Percentiles rank a stretch among this genome's conserved stretches.
These are phyloP conservation scores for Cynodonichthys magdalenae DNA, from an alignment of 2,797 vertebrate species.

Conservation along the genomic window DNA sequence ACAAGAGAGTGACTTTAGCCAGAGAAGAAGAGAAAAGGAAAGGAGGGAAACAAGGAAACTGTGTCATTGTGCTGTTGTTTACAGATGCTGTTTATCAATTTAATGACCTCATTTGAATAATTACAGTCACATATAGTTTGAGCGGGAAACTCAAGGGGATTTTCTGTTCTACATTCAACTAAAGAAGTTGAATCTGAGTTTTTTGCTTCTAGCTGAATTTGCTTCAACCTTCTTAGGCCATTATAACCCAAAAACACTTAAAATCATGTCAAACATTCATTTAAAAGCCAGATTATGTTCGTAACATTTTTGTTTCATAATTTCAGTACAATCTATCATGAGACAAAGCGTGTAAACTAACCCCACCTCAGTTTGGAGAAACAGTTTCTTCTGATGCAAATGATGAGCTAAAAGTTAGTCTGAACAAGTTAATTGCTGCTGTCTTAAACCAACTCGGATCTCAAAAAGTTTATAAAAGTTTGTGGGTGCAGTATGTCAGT, in stretches of 20 bases:
- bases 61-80: conserved; percentile 64
- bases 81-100: conserved; percentile 70
- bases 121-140: conserved; percentile 57
- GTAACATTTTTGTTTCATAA: too few species aligned
- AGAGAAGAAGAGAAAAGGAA: conserved; percentile 12
- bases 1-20: conserved; percentile 10
- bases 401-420: too few species aligned
- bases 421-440: too few species aligned
- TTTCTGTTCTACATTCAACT: conserved; percentile 29
- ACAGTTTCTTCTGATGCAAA: too few species aligned
- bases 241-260: not conserved
- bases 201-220: conserved; percentile 9
- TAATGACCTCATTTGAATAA: conserved; percentile 76
- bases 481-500: too few species aligned
- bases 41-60: conserved; percentile 19
- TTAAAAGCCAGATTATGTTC: too few species aligned
- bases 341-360: too few species aligned
- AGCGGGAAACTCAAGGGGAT: conserved; percentile 45
- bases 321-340: too few species aligned
- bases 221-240: not conserved
- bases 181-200: conserved; percentile 20
- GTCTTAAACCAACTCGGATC: too few species aligned
- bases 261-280: not conserved
- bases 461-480: too few species aligned
- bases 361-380: too few species aligned